These are phyloP conservation scores for Elaeidobius kamerunicus DNA, from an alignment of 2,888 invertebrate species.

Conservation along the genomic window DNA sequence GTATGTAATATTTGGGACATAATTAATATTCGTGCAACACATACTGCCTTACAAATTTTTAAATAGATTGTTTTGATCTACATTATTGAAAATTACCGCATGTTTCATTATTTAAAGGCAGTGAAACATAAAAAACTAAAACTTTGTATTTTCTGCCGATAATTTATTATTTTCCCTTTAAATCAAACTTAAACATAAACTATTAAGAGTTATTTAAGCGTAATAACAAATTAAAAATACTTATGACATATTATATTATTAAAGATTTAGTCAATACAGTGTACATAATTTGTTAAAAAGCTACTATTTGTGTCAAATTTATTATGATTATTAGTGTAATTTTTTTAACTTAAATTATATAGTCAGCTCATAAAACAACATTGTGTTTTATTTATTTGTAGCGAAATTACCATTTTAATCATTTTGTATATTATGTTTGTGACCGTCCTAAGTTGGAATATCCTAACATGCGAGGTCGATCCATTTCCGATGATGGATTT, in stretches of 20 bases:
- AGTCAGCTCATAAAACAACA: conserved; percentile 26
- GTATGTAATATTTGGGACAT: too few relatives aligned
- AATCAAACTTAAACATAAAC: conserved; percentile 12
- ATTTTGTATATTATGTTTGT: too few relatives aligned
- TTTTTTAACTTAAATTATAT: conserved; percentile 40
- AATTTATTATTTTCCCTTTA: conserved; percentile 16
- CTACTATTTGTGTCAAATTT: conserved; percentile 38
- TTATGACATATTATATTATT: conserved; percentile 24
- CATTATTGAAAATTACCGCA: too few relatives aligned
- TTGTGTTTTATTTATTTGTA: conserved; percentile 1
- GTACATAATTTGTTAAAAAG: conserved; percentile 39
- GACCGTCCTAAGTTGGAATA: too few relatives aligned
- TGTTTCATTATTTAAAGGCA: too few relatives aligned
- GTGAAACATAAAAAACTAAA: too few relatives aligned
- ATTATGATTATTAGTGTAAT: conserved; percentile 35
- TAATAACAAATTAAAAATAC: conserved; percentile 26
- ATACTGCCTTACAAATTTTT: too few relatives aligned
- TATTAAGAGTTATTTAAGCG: conserved; percentile 9
- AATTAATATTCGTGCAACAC: too few relatives aligned
- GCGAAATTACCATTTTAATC: too few relatives aligned
- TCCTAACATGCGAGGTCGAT: too few relatives aligned
- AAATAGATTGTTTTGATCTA: too few relatives aligned
- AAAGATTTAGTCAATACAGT: conserved; percentile 35
- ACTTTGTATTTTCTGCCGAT: conserved; percentile 1
- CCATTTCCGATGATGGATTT: too few relatives aligned